Conservation (phyloP, 2,888 invertebrate species). For the Catocala sponsa region DNA sequence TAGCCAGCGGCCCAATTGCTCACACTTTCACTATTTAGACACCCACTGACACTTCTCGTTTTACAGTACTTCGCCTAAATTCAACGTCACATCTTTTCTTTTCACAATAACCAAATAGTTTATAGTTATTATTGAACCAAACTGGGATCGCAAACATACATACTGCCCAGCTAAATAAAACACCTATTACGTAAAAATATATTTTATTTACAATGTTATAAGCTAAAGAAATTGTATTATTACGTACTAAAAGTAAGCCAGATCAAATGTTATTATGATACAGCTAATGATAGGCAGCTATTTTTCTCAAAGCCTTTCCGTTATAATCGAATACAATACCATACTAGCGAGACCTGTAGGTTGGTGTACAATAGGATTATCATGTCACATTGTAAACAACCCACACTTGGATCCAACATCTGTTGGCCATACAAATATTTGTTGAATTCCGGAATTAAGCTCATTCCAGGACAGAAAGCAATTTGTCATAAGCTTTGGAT, state of each 20-base stretch:
- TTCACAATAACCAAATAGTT: constrained; percentile 17
- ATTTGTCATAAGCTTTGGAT: not conserved
- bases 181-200: constrained; percentile 19
- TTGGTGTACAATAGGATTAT: not conserved
- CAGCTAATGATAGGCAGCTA: too few relatives aligned
- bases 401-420: constrained; percentile 3
- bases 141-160: not conserved
- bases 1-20: constrained; percentile 51
- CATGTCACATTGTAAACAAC: not conserved
- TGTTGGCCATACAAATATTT: not conserved
- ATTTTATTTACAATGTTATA: constrained; percentile 47
- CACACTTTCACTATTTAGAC: constrained; percentile 71
- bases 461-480: not conserved
- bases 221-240: constrained; percentile 18
- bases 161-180: constrained; percentile 31
- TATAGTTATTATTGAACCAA: constrained; percentile 16
- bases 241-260: constrained; percentile 26
- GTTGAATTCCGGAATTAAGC: not conserved
- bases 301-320: too few relatives aligned
- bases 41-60: constrained; percentile 38
- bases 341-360: too few relatives aligned
- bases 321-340: too few relatives aligned
- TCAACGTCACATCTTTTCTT: constrained; percentile 23
- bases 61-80: constrained; percentile 40
- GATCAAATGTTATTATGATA: constrained; percentile 11